These are phyloP conservation scores for Caenorhabditis doughertyi DNA, from an alignment of 2,888 invertebrate genomes.

Conservation along the genomic window DNA sequence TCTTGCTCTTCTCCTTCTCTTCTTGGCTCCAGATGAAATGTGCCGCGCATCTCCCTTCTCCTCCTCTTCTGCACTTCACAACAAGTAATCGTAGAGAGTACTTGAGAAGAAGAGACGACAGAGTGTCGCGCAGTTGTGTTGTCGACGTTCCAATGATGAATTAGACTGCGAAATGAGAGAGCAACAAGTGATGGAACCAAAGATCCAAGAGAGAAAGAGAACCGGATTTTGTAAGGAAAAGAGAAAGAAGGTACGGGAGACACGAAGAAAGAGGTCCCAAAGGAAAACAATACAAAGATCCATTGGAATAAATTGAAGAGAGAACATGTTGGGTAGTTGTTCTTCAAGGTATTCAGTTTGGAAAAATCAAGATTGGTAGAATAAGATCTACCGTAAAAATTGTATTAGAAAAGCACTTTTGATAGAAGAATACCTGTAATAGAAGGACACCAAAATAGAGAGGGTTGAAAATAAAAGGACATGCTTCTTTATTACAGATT, in stretches of 20 bases:
- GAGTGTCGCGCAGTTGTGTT: conserved; percentile 21
- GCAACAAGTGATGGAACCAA: neutral
- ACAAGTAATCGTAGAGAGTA: conserved; percentile 37
- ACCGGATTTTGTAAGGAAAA: conserved; percentile 1
- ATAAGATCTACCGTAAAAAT: no score
- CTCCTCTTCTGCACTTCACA: conserved; percentile 53
- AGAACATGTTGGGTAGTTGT: no score
- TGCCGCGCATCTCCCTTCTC: conserved; percentile 41
- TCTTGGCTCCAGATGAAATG: conserved; percentile 60
- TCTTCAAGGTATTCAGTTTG: no score
- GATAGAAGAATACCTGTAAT: no score
- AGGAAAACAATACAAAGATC: neutral
- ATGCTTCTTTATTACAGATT: no score
- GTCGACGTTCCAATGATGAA: conserved; percentile 63
- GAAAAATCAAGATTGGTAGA: no score
- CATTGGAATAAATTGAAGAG: neutral
- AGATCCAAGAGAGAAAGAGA: neutral
- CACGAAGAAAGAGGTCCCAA: neutral
- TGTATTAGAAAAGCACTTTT: no score
- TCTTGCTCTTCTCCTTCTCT: conserved; percentile 4
- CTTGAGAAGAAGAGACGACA: conserved; percentile 31
- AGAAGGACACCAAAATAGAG: no score
- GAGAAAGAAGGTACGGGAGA: neutral
- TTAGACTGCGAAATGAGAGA: conserved; percentile 34
- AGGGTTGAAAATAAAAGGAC: no score